These are phyloP conservation scores for Odontamblyopus lacepedii DNA, from an alignment of 2,797 vertebrate species.

Conservation along the genomic window DNA sequence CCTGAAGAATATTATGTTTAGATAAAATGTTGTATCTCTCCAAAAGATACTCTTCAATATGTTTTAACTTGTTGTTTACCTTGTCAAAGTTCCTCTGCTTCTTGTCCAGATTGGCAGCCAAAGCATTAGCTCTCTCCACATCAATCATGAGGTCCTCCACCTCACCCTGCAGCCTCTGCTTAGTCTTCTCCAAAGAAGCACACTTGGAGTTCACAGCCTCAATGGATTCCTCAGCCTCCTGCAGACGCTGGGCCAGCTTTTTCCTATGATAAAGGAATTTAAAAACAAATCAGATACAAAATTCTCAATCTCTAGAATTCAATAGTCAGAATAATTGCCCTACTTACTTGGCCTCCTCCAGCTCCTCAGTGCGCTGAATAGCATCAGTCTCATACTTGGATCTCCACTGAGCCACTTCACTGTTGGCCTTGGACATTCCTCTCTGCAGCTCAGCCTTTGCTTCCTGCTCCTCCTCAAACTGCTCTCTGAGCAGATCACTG, in stretches of 20 bases:
- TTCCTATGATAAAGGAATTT: neutral
- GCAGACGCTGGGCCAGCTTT: constrained; percentile 13
- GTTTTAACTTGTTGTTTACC: no score
- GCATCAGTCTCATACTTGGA: constrained; percentile 10
- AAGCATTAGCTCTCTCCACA: constrained; percentile 78
- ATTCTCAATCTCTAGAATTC: neutral
- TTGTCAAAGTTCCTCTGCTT: constrained; percentile 64
- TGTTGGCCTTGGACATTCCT: constrained; percentile 11
- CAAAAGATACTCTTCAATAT: no score
- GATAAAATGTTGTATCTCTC: neutral
- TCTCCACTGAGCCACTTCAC: constrained; percentile 11
- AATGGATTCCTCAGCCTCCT: constrained; percentile 40
- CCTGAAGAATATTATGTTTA: constrained; percentile 15
- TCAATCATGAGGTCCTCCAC: constrained; percentile 77
- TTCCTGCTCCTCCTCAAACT: constrained; percentile 10
- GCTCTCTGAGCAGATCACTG: constrained; percentile 12
- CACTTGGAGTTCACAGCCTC: constrained; percentile 82
- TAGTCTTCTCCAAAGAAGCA: constrained; percentile 74
- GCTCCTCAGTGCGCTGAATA: constrained; percentile 11
- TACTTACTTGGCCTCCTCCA: constrained; percentile 8
- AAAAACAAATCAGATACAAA: neutral
- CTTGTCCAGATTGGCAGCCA: constrained; percentile 80
- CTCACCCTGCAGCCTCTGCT: constrained; percentile 30
- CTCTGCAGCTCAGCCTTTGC: constrained; percentile 7
- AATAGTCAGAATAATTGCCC: neutral